Evolutionary conservation across 2,797 vertebrate species (phyloP), one percentile per base, ranked within the genome.

Genomic region (Heterohyrax brucei): DNA sequence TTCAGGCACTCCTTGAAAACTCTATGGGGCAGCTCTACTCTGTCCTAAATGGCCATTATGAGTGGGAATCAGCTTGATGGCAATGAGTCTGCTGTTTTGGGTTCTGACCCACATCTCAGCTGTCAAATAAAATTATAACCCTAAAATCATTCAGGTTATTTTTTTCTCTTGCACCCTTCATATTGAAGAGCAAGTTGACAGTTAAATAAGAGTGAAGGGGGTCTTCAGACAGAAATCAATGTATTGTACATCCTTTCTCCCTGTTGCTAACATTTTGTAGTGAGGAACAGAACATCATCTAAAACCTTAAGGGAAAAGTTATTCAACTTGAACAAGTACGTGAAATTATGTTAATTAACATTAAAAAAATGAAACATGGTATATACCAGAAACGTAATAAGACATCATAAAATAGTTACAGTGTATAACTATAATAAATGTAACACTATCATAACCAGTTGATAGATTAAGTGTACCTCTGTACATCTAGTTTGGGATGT

Each of bases 131-230:
- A 85, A 95, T 62, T 39, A 48, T 78, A 72, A 72, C 4, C 72
- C 93, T 88, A 81, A 89, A 81, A 83, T 84, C 89, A 7, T 89
- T 76, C 8, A 5, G 30, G 33, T 70, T 87, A 68, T 76, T 83
- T 92, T 92, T 62, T 93, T 73, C 59, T 89, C 86, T 84, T 48
- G n/a, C 66, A 59, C 7, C 21, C 62, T 96, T 89, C 53, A 85
- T 86, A 72, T 94, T 48, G 24, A 93, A 79, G 21, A 83, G 46
- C 28, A 81, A 7, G 10, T 66, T 94, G 89, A 50, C 62, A 79
- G 26, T 39, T 9, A 30, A 86, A 82, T 91, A 77, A 46, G 39
- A 39, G 39, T 39, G 39, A 39, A 39, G 39, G 39, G 39, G 39
- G 56, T 4, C 5, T 33, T 39, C 8, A 94, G 12, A 68, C 3